phyloP scores from a whole-genome alignment of 92 coral and sea anemone genomes.

The Anthopleura xanthogrammica region DNA sequence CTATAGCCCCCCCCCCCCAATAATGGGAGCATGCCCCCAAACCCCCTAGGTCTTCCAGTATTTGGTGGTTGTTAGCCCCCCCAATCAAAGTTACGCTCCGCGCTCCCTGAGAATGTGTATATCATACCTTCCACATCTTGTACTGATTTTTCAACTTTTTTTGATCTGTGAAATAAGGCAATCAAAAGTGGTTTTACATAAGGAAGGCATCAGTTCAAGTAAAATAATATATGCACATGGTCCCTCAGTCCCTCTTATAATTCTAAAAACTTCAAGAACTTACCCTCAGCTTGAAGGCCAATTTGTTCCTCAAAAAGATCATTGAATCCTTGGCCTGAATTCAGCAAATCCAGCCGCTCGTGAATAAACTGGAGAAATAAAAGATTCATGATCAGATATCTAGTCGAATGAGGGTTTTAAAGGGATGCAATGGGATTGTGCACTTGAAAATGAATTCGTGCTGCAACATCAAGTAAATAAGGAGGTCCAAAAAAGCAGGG shows the following conservation, averaged over 20 bases:
- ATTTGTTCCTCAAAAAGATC: slow-evolving; percentile 94
- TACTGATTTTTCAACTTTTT: slow-evolving; percentile 28
- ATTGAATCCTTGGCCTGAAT: slow-evolving; percentile 83
- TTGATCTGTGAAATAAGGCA: slow-evolving; percentile 34
- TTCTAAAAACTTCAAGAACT: slow-evolving; percentile 11
- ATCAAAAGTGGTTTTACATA: background rate
- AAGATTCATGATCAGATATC: background rate
- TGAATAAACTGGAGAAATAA: slow-evolving; percentile 61
- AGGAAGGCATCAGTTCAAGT: background rate
- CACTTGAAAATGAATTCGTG: no score
- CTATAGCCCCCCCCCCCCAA: no score
- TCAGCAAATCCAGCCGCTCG: slow-evolving; percentile 79
- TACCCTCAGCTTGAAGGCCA: slow-evolving; percentile 90
- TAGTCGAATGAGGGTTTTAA: no score
- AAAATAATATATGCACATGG: no score
- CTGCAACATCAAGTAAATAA: no score
- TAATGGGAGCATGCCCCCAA: no score
- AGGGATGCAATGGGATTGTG: no score
- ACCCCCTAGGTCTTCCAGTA: no score
- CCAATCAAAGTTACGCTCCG: no score
- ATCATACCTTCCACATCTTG: slow-evolving; percentile 10
- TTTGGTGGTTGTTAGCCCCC: no score
- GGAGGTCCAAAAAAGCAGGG: no score
- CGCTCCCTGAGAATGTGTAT: no score
- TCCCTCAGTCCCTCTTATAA: background rate